Evolutionary conservation across 64 coral and sea anemone species (phyloP), one percentile per base, ranked within the genome.

Genomic region (Astreopora myriophthalma): DNA sequence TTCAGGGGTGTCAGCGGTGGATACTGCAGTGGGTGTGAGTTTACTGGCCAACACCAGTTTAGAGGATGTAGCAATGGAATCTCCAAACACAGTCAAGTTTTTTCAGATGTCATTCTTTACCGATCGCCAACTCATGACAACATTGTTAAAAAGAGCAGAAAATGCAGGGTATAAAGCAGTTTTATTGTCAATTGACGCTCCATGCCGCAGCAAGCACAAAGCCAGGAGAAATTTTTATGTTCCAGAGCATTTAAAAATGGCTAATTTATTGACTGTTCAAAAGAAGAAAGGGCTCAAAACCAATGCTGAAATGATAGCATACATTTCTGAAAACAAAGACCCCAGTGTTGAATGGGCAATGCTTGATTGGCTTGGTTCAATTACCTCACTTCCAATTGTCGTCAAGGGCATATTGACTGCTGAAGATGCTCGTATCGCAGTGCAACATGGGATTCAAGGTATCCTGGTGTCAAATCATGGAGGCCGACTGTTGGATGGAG

Each of bases 381-480:
- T 82, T 31, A 70, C 88, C 33, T 64, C 57, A 17, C 61, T 90
- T 38, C 76, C 75, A 5, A 24, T 90, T 7, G 76, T 90, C 25
- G 46, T 83, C 14, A 90, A 90, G 37, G 88, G 88, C 5, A 90
- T 90, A 67, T 25, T 71, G 39, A 90, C 88, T 19, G n/a, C 75
- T 6, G 92, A 94, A 42, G 92, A 94, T 89, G 92, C 92, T 38
- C 48, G 76, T 39, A 48, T 94, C 6, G 92, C 92, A 24, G 86
- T 94, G 33, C 74, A 89, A 23, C 74, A 94, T 74, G 86, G 92
- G 36, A 78, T 38, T 72, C 62, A 89, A 36, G 92, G 86, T 7
- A 94, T 94, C 58, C 1, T 88, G 48, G 92, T 94, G 9, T 94
- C 92, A 33, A 89, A 94, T 71, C 92, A 94, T 76, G 92, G 92